Conservation (phyloP, 2,888 invertebrate genomes). For the Lysandra bellargus region DNA sequence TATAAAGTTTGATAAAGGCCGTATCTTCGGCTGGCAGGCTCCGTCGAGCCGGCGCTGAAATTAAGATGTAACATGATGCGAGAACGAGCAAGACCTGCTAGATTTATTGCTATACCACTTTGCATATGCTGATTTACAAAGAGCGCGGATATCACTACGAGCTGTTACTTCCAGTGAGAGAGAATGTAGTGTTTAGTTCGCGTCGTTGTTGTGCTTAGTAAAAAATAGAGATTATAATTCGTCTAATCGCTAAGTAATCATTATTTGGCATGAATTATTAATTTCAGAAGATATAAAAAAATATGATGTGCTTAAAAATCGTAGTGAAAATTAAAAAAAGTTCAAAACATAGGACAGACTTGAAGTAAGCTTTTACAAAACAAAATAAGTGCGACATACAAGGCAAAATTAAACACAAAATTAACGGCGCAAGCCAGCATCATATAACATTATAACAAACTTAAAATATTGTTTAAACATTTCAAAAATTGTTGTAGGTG, state of each 20-base stretch:
- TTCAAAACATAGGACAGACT: not conserved
- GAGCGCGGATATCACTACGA: conserved; percentile 59
- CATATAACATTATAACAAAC: too few species aligned
- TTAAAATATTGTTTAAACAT: too few species aligned
- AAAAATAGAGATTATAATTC: not conserved
- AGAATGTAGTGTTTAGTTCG: not conserved
- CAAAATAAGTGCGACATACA: not conserved
- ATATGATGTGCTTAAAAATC: not conserved
- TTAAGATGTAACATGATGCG: conserved; percentile 83
- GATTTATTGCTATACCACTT: conserved; percentile 82
- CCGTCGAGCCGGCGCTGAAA: conserved; percentile 79
- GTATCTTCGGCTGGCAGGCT: conserved; percentile 77
- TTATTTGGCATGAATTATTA: too few species aligned
- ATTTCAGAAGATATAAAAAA: not conserved
- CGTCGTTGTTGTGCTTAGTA: not conserved
- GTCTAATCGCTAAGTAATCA: too few species aligned
- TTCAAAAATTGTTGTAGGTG: too few species aligned
- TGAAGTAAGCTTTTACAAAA: not conserved
- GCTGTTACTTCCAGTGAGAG: conserved; percentile 52
- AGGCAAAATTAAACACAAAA: not conserved
- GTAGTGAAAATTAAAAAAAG: too few species aligned
- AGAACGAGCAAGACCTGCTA: conserved; percentile 81
- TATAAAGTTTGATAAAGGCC: conserved; percentile 80
- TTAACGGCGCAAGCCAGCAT: too few species aligned
- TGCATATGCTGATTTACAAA: conserved; percentile 82